Conservation (phyloP, 1,140 invertebrate genomes). For the Nixonia krombeini region DNA sequence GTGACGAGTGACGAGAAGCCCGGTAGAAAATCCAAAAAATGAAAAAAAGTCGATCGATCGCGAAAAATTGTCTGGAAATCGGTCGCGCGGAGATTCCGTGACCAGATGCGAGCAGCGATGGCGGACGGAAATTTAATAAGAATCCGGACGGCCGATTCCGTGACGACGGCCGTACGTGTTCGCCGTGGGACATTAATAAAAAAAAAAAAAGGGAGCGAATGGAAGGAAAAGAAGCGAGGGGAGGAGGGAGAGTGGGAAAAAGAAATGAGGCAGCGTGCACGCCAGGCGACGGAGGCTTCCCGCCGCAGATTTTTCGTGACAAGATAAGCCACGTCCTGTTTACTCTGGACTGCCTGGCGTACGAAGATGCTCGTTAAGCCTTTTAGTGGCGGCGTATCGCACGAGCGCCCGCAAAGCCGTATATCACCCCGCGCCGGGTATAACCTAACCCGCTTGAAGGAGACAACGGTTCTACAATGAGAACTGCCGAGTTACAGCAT, state of each 20-base stretch:
- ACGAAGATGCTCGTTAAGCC: conserved; percentile 71
- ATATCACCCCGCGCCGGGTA: conserved; percentile 55
- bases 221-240: conserved; percentile 18
- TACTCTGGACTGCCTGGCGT: conserved; percentile 62
- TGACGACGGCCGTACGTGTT: conserved; percentile 19
- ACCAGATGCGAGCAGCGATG: conserved; percentile 9
- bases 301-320: conserved; percentile 69
- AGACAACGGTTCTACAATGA: conserved; percentile 54
- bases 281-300: conserved; percentile 39
- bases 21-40: no score
- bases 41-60: no score
- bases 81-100: conserved; percentile 19
- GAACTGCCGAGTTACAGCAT: conserved; percentile 38
- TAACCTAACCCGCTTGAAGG: conserved; percentile 48
- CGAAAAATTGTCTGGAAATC: no score
- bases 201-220: conserved; percentile 15
- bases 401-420: conserved; percentile 62
- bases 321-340: conserved; percentile 72
- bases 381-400: conserved; percentile 67
- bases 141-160: conserved; percentile 9
- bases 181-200: background rate
- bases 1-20: no score
- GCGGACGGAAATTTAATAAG: conserved; percentile 13
- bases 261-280: conserved; percentile 12
- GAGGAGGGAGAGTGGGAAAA: conserved; percentile 24